Percentiles rank a stretch among this genome's conserved stretches.
These are phyloP conservation scores for Heliconius hortense DNA, from an alignment of 2,888 invertebrate species.

Conservation along the genomic window DNA sequence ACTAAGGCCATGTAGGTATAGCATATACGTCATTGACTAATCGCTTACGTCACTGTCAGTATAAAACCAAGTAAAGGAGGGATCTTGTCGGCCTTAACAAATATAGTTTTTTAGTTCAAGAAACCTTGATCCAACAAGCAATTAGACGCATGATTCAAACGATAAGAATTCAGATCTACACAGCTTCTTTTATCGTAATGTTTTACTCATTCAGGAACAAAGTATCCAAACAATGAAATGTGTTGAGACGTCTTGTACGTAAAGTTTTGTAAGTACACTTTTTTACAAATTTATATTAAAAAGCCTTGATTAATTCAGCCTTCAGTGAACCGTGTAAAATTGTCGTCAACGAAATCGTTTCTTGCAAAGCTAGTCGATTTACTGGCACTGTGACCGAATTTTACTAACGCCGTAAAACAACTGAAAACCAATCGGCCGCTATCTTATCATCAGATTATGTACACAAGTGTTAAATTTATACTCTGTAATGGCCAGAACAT, in stretches of 20 bases:
- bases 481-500: conserved; percentile 72
- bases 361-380: conserved; percentile 20
- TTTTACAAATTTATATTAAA: conserved; percentile 33
- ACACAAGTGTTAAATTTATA: conserved; percentile 72
- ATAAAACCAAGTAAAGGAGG: conserved; percentile 39
- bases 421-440: conserved; percentile 50
- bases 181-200: conserved; percentile 27
- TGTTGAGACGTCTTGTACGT: conserved; percentile 34
- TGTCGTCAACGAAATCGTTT: conserved; percentile 40
- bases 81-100: conserved; percentile 40
- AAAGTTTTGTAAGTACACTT: conserved; percentile 53
- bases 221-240: conserved; percentile 29
- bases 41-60: conserved; percentile 38
- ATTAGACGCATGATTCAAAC: conserved; percentile 44
- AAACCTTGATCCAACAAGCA: conserved; percentile 44
- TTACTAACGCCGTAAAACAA: conserved; percentile 44
- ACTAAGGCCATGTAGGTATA: neutral
- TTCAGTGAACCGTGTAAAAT: conserved; percentile 50
- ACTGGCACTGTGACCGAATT: conserved; percentile 35
- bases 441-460: conserved; percentile 80
- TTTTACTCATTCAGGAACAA: conserved; percentile 31
- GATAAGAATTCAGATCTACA: conserved; percentile 37
- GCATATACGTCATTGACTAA: neutral
- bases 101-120: conserved; percentile 41
- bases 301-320: conserved; percentile 51